Conservation (phyloP, 2,113 vertebrate genomes). For the Centrocercus urophasianus region DNA sequence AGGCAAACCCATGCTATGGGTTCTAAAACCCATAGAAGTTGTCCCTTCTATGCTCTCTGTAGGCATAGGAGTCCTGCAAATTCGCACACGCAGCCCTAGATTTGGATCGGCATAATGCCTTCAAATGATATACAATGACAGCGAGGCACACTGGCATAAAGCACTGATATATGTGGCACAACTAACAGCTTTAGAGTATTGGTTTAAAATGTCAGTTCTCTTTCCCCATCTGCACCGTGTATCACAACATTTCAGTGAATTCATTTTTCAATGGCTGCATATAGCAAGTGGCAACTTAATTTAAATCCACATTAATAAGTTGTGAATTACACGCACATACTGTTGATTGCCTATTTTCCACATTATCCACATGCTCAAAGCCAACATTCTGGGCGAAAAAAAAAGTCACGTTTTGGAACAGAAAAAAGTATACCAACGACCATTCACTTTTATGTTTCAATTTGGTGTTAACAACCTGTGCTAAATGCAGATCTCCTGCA, state of each 20-base stretch:
- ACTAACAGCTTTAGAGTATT: not conserved
- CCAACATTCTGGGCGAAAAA: not conserved
- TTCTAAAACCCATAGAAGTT: not conserved
- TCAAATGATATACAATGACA: not conserved
- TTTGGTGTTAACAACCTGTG: not conserved
- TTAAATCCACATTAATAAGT: conserved; percentile 45
- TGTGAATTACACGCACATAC: not conserved
- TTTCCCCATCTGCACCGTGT: not conserved
- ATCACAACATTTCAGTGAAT: conserved; percentile 36
- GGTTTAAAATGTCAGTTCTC: conserved; percentile 31
- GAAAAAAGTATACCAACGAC: not conserved
- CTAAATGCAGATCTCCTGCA: not conserved
- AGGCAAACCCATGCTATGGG: not conserved
- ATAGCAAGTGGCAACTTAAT: conserved; percentile 33
- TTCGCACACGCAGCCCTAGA: accelerated
- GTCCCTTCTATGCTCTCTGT: not conserved
- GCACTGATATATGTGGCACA: not conserved
- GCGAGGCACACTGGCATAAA: not conserved
- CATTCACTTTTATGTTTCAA: not conserved
- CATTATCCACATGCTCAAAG: not conserved
- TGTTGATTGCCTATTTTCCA: conserved; percentile 5
- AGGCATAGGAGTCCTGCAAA: not conserved
- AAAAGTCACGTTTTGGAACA: not conserved
- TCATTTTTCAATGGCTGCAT: conserved; percentile 29
- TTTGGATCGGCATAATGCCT: not conserved